These are phyloP conservation scores for Merops nubicus DNA, from an alignment of 2,113 vertebrate species.

Conservation along the genomic window DNA sequence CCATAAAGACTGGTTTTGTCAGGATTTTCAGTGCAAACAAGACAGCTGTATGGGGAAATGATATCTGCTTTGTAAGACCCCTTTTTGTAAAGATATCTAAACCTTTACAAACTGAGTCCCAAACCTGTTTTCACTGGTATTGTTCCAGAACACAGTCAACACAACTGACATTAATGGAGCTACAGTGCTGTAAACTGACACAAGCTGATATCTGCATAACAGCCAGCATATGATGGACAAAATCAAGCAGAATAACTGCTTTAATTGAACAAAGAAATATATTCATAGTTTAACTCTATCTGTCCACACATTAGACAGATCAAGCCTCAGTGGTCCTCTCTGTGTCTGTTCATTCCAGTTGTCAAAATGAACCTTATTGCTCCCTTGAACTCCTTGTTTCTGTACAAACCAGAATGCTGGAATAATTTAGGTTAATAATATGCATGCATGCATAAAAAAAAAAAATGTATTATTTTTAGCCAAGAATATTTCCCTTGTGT, in stretches of 20 bases:
- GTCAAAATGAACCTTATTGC: neutral
- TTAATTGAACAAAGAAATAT: too few species aligned
- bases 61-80: neutral
- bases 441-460: too few species aligned
- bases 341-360: neutral
- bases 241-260: neutral
- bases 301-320: neutral
- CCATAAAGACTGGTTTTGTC: neutral
- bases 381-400: neutral
- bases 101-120: neutral
- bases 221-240: neutral
- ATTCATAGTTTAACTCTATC: neutral
- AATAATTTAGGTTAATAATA: neutral
- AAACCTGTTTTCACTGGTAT: neutral
- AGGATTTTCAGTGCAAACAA: neutral
- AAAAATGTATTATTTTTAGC: neutral
- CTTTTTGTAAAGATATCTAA: neutral
- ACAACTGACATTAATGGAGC: neutral
- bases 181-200: neutral
- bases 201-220: neutral
- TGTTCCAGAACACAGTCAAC: neutral
- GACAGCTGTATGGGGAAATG: neutral
- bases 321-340: neutral
- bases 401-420: neutral
- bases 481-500: neutral